Percentiles rank a stretch among this genome's conserved stretches.
These are phyloP conservation scores for Platyura marginata DNA, from an alignment of 1,140 invertebrate species.

Conservation along the genomic window DNA sequence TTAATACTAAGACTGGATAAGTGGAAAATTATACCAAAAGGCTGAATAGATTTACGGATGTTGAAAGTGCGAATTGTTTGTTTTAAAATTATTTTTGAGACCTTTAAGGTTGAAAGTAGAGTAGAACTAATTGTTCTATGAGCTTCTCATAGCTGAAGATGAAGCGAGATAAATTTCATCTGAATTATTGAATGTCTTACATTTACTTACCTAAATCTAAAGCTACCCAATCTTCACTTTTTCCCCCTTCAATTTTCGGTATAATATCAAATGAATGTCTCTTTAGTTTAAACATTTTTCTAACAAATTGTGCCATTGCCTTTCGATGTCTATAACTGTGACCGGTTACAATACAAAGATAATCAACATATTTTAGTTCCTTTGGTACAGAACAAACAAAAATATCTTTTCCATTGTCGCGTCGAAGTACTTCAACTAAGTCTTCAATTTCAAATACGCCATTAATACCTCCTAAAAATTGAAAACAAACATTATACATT, in stretches of 20 bases:
- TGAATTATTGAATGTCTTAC: background rate
- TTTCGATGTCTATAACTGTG: conserved; percentile 53
- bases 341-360: conserved; percentile 60
- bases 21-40: too few relatives aligned
- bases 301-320: conserved; percentile 56
- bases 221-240: conserved; percentile 66
- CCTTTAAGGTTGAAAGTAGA: too few relatives aligned
- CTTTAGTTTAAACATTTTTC: conserved; percentile 63
- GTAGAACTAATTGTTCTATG: too few relatives aligned
- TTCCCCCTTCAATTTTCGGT: conserved; percentile 58
- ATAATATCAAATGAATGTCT: conserved; percentile 39
- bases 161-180: too few relatives aligned
- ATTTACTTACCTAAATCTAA: conserved; percentile 62
- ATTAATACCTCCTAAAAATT: conserved; percentile 44
- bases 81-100: too few relatives aligned
- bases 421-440: conserved; percentile 50
- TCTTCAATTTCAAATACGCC: conserved; percentile 81
- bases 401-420: conserved; percentile 62
- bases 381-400: conserved; percentile 61
- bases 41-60: background rate
- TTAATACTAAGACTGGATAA: too few relatives aligned
- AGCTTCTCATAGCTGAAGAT: too few relatives aligned
- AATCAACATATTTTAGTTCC: conserved; percentile 60
- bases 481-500: conserved; percentile 4
- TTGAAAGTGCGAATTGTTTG: too few relatives aligned